Conservation (phyloP, 2,797 vertebrate species). For the Yasuhikotakia modesta region DNA sequence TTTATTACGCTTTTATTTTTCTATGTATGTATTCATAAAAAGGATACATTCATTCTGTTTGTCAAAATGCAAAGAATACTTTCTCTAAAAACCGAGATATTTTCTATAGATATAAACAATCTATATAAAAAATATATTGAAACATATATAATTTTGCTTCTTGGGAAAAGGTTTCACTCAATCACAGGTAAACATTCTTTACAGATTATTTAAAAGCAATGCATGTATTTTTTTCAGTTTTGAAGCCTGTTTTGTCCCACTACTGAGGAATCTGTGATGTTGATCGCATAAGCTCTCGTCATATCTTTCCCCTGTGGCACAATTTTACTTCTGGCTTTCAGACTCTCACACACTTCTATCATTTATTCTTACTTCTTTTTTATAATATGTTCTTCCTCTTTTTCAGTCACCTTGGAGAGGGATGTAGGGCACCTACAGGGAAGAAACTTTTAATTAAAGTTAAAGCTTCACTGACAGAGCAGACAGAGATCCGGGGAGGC, state of each 20-base stretch:
- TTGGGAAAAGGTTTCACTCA: background rate
- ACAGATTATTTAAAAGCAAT: background rate
- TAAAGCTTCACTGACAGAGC: conserved; percentile 69
- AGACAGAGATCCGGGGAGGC: conserved; percentile 57
- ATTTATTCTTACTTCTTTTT: conserved; percentile 38
- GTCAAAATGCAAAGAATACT: too few relatives aligned
- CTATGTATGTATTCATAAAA: too few relatives aligned
- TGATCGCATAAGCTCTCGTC: background rate
- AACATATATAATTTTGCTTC: background rate
- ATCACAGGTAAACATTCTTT: background rate
- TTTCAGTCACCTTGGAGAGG: conserved; percentile 65
- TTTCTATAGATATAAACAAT: too few relatives aligned
- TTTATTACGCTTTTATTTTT: too few relatives aligned
- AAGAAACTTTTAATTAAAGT: conserved; percentile 81
- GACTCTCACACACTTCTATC: conserved; percentile 7
- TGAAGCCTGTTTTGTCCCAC: background rate
- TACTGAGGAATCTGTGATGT: background rate
- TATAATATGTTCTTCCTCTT: conserved; percentile 48
- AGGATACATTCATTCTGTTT: too few relatives aligned
- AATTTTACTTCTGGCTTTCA: background rate
- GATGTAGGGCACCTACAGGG: conserved; percentile 69
- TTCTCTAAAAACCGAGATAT: too few relatives aligned
- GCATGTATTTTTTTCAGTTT: background rate
- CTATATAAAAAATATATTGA: too few relatives aligned
- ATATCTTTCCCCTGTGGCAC: background rate